Conservation (phyloP, 2,113 vertebrate genomes). For the Platycercus adscitus region DNA sequence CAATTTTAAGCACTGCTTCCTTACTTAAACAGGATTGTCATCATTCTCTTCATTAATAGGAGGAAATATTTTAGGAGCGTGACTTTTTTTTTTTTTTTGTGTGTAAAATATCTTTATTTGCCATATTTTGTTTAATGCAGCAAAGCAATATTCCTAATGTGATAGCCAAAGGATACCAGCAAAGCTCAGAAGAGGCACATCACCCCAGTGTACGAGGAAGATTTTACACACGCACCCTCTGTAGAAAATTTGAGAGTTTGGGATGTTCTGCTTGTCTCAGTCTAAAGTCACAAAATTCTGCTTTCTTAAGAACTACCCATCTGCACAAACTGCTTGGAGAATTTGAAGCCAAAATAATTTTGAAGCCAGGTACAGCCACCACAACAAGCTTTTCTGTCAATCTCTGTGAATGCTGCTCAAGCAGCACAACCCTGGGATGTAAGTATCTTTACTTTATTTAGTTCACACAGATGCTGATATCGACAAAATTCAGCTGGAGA, state of each 20-base stretch:
- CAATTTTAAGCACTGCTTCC: background rate
- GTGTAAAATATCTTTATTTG: background rate
- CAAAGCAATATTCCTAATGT: constrained; percentile 51
- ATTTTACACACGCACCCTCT: constrained; percentile 11
- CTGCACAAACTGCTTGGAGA: constrained; percentile 76
- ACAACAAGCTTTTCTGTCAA: background rate
- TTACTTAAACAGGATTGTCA: background rate
- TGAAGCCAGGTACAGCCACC: constrained; percentile 76
- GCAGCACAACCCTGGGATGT: background rate
- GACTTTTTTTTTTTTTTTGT: background rate
- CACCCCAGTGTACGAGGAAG: background rate
- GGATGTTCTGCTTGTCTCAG: constrained; percentile 76
- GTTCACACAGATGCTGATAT: constrained; percentile 64
- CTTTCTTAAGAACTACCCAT: constrained; percentile 52
- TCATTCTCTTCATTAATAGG: background rate
- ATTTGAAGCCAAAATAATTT: constrained; percentile 66
- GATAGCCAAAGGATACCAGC: constrained; percentile 1
- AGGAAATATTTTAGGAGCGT: background rate
- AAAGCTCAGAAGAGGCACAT: background rate
- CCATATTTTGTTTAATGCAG: constrained; percentile 44
- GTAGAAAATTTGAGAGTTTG: constrained; percentile 52
- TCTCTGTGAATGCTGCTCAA: background rate
- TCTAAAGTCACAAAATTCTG: constrained; percentile 62
- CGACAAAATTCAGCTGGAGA: constrained; percentile 82
- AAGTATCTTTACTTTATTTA: constrained; percentile 5